Base-by-base conservation (phyloP, 2,113 vertebrate genomes). In the Illadopsis cleaveri region DNA sequence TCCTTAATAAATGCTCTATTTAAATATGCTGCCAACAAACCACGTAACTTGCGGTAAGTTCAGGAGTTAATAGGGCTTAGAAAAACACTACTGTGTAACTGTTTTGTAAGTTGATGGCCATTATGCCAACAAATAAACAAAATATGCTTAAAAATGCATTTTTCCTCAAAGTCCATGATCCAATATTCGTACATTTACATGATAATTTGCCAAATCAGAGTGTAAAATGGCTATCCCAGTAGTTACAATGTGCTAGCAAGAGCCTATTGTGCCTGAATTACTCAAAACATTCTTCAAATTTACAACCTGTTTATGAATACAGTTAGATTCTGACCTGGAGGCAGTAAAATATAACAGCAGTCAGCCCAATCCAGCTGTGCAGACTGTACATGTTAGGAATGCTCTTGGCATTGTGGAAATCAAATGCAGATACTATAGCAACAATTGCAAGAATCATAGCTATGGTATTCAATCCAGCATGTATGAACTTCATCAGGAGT, bases 351-450 rank as follows among this genome's bases (percentile, higher is more conserved):
- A 99, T 96, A 76, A 99, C 96, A 37, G 96, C 98, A 24, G 54
- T n/a, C 93, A 99, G 94, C 33, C 99, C 99, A 90, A 99, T 90
- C 99, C 99, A 99, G 98, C 99, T 99, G 98, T 99, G 99, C 78
- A 99, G 97, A 87, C 99, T 99, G 98, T 99, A 99, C 99, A 99
- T 99, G 95, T 99, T 99, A 81, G 99, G 98, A 90, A 99, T 99
- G 7, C 92, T 97, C 27, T n/a, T 68, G 82, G 82, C 66, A 64
- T 99, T 99, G 97, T 99, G 99, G 96, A 95, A 99, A 12, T 99
- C 99, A 97, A 99, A 99, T 76, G 97, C 99, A 0, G 99, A 99
- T 90, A 99, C 98, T 94, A 99, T 65, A 40, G 99, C 81, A 86
- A 99, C 96, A 56, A 98, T 97, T 15, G 96, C 98, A 45, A 99